Conservation (phyloP, 2,797 vertebrate species). For the Lerista edwardsae region DNA sequence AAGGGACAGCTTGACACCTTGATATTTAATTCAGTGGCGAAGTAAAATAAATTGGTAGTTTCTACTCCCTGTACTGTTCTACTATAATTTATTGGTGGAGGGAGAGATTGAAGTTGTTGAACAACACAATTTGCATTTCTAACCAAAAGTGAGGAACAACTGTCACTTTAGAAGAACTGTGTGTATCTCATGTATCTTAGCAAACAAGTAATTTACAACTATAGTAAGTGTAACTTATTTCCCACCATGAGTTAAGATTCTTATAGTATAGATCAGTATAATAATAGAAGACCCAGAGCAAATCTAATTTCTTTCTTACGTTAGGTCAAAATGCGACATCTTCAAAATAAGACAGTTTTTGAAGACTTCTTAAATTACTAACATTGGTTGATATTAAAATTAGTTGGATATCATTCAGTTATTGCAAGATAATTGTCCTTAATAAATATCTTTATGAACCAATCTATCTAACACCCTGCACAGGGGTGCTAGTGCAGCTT, state of each 20-base stretch:
- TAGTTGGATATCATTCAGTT: not conserved
- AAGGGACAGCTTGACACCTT: conserved; percentile 70
- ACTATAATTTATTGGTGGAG: conserved; percentile 43
- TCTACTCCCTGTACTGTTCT: conserved; percentile 27
- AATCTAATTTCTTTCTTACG: not conserved
- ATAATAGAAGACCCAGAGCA: not conserved
- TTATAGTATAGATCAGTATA: not conserved
- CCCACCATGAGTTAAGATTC: not conserved
- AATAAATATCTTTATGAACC: too few species aligned
- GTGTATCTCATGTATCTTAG: conserved; percentile 11
- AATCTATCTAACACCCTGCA: too few species aligned
- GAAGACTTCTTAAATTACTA: not conserved
- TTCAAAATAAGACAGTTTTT: conserved; percentile 3
- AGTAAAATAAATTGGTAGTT: conserved; percentile 67
- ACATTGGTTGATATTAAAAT: not conserved
- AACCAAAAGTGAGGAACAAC: conserved; percentile 57
- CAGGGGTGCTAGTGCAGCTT: too few species aligned
- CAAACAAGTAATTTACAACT: conserved; percentile 25
- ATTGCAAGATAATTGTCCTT: not conserved
- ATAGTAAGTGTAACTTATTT: not conserved
- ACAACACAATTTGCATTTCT: conserved; percentile 55
- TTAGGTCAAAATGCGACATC: not conserved
- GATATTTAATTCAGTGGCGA: conserved; percentile 65
- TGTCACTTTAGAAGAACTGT: conserved; percentile 33
- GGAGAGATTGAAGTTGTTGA: conserved; percentile 43